Evolutionary conservation across 2,113 vertebrate species (phyloP).

Genomic region (Sterna hirundo): DNA sequence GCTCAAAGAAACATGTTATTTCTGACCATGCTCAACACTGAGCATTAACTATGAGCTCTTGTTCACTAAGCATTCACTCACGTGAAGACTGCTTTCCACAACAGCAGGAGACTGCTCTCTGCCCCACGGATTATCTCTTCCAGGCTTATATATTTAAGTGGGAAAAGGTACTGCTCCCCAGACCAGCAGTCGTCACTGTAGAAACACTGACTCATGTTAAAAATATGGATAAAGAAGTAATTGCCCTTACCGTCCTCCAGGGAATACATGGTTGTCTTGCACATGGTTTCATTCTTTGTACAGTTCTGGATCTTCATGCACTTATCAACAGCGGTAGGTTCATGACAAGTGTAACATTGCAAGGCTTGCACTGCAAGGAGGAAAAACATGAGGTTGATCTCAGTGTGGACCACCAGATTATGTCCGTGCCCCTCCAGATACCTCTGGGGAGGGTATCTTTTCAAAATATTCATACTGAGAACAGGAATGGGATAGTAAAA

Average conservation of each 20-base stretch:
- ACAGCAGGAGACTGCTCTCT: not conserved
- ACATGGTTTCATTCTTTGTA: not conserved
- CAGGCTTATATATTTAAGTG: not conserved
- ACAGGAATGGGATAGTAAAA: not conserved
- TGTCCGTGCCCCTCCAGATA: not conserved
- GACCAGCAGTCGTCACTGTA: not conserved
- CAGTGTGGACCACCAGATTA: not conserved
- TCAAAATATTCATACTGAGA: not conserved
- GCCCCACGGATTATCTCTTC: accelerated
- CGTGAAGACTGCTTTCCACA: not conserved
- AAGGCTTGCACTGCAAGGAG: not conserved
- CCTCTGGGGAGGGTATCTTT: not conserved
- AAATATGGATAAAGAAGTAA: not conserved
- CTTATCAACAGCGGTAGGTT: accelerated
- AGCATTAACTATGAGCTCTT: not conserved
- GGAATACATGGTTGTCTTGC: conserved; percentile 53
- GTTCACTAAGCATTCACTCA: not conserved
- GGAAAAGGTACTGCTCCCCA: not conserved
- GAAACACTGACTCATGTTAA: not conserved
- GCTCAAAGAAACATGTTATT: not conserved
- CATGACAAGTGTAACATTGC: conserved; percentile 4
- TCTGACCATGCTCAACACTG: not conserved
- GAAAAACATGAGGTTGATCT: not conserved
- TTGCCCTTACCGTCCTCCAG: conserved; percentile 6
- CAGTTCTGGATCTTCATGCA: not conserved